Evolutionary conservation across 1,140 invertebrate genomes (phyloP), one percentile per base, ranked within the genome.

Genomic region (Ridgeia piscesae): DNA sequence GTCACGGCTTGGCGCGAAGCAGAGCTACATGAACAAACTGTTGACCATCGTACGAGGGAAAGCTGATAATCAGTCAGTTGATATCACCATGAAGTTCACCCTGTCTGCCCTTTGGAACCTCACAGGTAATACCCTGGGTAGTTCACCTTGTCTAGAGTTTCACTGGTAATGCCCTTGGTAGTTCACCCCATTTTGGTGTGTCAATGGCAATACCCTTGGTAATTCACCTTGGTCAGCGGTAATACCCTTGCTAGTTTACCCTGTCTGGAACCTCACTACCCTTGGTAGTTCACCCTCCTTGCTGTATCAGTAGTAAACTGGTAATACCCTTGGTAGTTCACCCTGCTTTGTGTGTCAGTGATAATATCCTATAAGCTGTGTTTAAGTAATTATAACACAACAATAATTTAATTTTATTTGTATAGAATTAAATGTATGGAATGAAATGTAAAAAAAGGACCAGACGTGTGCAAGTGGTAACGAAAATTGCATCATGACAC

Each of bases 31-130:
- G 97, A 96, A 96, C 33, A 98, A 98, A 95, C 95, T 98, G 50
- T 95, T 98, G 34, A 95, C 96, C 9, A 97, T 98, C 95, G 97
- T 98, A 0, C 96, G 97, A 92, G 96, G 96, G 34, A 97, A 97
- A 94, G 96, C 97, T 34, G 96, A 97, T 35, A 92, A 93, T 9
- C 93, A 94, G 17, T 91, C 93, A 31, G 96, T 97, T 6, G 97
- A 98, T 94, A 97, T 98, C 42, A 98, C 98, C 1, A 96, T 98
- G 94, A 98, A 98, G 94, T 98, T 98, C 94, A 98, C 98, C 31
- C 96, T 98, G 1, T 98, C 97, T 94, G 98, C 98, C 42, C 95
- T 98, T 6, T 98, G 98, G 98, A 98, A 98, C 96, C 96, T 98
- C 34, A 98, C 98, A 77, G 96, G 96, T 96, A 94, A 91, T 31